phyloP scores from a whole-genome alignment of 2,888 invertebrate genomes.

The Tenthredo amoena region DNA sequence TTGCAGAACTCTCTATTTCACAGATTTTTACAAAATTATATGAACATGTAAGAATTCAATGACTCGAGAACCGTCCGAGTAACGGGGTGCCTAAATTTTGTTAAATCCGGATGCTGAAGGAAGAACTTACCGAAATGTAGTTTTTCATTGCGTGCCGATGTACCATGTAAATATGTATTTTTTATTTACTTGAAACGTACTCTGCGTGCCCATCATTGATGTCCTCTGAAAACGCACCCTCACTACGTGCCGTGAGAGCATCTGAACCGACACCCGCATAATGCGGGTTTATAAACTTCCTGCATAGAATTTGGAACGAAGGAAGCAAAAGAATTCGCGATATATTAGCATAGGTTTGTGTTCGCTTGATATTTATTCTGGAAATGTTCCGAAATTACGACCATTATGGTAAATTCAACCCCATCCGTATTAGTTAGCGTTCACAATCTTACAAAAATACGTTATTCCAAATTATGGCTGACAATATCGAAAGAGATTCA shows the following conservation, averaged over 20 bases:
- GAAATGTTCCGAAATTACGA: not conserved
- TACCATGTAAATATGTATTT: not conserved
- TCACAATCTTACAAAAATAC: not conserved
- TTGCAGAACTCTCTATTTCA: not conserved
- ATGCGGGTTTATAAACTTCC: not conserved
- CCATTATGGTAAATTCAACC: not conserved
- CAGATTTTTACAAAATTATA: not conserved
- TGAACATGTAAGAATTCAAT: not conserved
- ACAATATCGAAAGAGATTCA: not conserved
- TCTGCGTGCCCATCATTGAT: not conserved
- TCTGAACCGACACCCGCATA: not conserved
- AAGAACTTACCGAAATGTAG: not conserved
- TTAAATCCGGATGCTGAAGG: not conserved
- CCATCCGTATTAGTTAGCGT: not conserved
- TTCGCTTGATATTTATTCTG: not conserved
- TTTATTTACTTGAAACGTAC: not conserved
- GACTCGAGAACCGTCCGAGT: not conserved
- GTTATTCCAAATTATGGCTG: not conserved
- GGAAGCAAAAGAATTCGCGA: not conserved
- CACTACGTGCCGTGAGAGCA: not conserved
- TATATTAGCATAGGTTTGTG: not conserved
- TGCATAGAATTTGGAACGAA: not conserved
- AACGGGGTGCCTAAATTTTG: not conserved
- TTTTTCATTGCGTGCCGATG: not conserved
- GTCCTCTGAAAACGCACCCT: not conserved